Conservation (phyloP, 2,797 vertebrate genomes). For the Percopsis omiscomaycus region DNA sequence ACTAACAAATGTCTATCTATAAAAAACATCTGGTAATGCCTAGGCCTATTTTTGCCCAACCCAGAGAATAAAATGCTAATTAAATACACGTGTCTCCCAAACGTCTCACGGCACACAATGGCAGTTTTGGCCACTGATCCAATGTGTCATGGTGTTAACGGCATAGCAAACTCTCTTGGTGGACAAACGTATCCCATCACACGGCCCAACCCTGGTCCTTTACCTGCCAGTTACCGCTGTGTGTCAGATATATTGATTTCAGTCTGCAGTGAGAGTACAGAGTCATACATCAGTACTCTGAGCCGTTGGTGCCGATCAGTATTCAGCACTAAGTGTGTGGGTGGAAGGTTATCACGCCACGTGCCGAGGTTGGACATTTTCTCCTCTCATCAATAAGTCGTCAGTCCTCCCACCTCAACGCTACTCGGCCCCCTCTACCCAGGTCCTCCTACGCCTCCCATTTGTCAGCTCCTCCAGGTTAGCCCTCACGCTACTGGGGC, state of each 20-base stretch:
- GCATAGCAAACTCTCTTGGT: too few species aligned
- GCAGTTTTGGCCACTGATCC: too few species aligned
- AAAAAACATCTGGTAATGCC: too few species aligned
- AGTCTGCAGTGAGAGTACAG: slow-evolving; percentile 2
- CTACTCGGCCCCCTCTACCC: slow-evolving; percentile 38
- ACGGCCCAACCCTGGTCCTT: too few species aligned
- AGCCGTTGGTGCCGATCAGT: slow-evolving; percentile 18
- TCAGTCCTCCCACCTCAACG: slow-evolving; percentile 45
- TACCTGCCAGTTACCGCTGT: too few species aligned
- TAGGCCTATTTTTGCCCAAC: too few species aligned
- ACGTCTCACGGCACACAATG: too few species aligned
- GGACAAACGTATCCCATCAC: too few species aligned
- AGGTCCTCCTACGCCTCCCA: slow-evolving; percentile 36
- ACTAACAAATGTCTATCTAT: too few species aligned
- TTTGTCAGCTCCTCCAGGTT: slow-evolving; percentile 38
- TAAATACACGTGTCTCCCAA: too few species aligned
- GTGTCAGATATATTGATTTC: slow-evolving; percentile 32
- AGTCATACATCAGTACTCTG: slow-evolving; percentile 15
- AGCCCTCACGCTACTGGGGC: slow-evolving; percentile 28
- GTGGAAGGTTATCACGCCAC: slow-evolving; percentile 51
- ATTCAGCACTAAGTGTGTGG: slow-evolving; percentile 61
- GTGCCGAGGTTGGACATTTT: slow-evolving; percentile 45
- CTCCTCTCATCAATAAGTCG: slow-evolving; percentile 69
- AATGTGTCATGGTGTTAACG: too few species aligned
- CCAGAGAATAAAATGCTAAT: too few species aligned